Base-by-base conservation (phyloP, 1,140 invertebrate species). In the Drosophila takahashii region DNA sequence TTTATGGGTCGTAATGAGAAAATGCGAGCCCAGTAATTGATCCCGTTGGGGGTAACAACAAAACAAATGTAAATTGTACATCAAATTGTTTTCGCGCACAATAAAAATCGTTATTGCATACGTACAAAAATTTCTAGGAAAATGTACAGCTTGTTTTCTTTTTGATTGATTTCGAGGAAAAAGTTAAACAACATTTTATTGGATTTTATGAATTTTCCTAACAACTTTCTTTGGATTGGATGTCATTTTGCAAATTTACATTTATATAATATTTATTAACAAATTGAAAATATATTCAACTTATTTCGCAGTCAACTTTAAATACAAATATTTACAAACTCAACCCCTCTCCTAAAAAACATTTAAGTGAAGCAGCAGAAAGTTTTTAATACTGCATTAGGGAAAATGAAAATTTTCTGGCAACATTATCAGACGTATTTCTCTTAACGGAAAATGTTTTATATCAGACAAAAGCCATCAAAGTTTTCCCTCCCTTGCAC, bases 1-100 rank as follows among this genome's bases (percentile, higher is more conserved):
- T 72, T 72, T 72, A 72, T 72, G 66, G 67, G n/a, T 32, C 52
- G 52, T 50, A 71, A 72, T 50, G 45, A 57, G 65, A 50, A 48
- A 54, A 56, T 69, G 62, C 39, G 48, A 54, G 66, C 16, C 64
- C n/a, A 69, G 66, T 57, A 69, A 57, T 67, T 70, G 64, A 70
- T 70, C 32, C 64, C 27, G 10, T 45, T 42, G 65, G 32, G 47
- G 36, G 36, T 15, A 18, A 52, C 47, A 52, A 50, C 34, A 66
- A 32, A 16, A 26, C 15, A 26, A 44, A 70, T 70, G 41, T 47
- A 39, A 47, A 70, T 69, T 56, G 66, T 48, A 34, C 42, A 48
- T 27, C 18, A 29, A 70, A 48, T 70, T 67, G 48, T 69, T 69
- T 70, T 39, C 36, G 15, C 64, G n/a, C 41, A 11, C 34, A 56